Evolutionary conservation across 2,113 vertebrate genomes (phyloP).

Genomic region (Synodontis membranacea): DNA sequence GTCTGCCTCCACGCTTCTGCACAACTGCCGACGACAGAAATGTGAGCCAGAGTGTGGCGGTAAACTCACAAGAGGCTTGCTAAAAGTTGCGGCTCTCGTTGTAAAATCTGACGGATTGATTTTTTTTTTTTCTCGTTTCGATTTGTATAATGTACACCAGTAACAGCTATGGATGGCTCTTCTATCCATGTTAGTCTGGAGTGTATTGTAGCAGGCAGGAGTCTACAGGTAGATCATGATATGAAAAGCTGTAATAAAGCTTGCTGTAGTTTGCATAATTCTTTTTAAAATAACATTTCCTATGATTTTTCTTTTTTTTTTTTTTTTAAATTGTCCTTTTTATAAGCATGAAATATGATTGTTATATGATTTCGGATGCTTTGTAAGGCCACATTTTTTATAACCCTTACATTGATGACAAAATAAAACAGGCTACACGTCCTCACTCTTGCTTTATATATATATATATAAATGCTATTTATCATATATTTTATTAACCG

Average conservation of each 20-base stretch:
- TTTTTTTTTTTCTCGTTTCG: constrained; percentile 1
- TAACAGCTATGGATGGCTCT: neutral
- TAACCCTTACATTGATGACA: neutral
- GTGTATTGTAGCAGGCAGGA: neutral
- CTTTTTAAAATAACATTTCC: neutral
- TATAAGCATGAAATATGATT: neutral
- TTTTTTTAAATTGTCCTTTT: neutral
- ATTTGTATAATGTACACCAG: neutral
- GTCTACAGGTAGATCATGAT: neutral
- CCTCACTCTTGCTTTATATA: neutral
- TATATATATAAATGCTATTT: no score
- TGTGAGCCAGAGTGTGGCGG: constrained; percentile 6
- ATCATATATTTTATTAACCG: neutral
- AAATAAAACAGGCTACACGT: neutral
- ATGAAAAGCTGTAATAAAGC: neutral
- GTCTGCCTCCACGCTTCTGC: constrained; percentile 28
- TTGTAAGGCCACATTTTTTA: neutral
- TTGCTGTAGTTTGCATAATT: neutral
- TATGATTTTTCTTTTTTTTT: no score
- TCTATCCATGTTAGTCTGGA: neutral
- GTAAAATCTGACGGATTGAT: constrained; percentile 19
- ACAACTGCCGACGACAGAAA: constrained; percentile 14
- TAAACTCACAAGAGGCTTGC: constrained; percentile 24
- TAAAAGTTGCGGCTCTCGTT: constrained; percentile 24
- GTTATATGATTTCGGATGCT: neutral